phyloP scores from a whole-genome alignment of 2,797 vertebrate species.

The Smutsia gigantea region DNA sequence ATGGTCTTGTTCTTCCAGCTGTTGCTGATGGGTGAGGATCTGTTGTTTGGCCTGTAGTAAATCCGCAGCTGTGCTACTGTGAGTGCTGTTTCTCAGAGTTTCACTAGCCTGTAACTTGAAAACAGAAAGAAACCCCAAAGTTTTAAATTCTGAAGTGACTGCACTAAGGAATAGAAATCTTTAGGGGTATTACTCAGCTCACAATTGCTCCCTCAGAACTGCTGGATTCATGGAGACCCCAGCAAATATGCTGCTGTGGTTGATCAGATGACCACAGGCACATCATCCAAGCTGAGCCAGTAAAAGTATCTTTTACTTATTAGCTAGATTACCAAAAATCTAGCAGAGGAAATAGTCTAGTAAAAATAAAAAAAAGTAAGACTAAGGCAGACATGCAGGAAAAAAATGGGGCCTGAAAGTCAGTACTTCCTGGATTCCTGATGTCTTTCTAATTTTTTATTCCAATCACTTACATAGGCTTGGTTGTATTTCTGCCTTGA shows the following conservation, averaged over 20 bases:
- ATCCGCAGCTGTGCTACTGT: constrained; percentile 94
- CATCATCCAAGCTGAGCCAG: neutral
- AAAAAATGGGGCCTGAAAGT: neutral
- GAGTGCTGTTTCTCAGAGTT: constrained; percentile 94
- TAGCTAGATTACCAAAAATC: no score
- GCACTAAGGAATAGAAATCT: neutral
- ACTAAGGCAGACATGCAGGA: neutral
- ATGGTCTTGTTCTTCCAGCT: constrained; percentile 91
- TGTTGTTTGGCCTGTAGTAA: constrained; percentile 95
- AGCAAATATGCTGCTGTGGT: neutral
- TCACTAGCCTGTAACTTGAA: constrained; percentile 96
- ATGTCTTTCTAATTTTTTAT: neutral
- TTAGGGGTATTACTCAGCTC: neutral
- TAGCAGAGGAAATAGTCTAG: neutral
- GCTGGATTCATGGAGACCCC: neutral
- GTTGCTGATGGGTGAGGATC: constrained; percentile 92
- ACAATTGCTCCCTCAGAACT: neutral
- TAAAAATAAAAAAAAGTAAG: neutral
- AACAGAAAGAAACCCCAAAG: constrained; percentile 41
- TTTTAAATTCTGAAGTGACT: constrained; percentile 1
- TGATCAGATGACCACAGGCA: neutral
- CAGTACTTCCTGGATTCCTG: neutral
- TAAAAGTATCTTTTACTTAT: neutral
- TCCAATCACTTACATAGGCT: neutral
- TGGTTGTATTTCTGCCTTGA: neutral